Conservation (phyloP, 2,113 vertebrate species). For the Tinamus guttatus region DNA sequence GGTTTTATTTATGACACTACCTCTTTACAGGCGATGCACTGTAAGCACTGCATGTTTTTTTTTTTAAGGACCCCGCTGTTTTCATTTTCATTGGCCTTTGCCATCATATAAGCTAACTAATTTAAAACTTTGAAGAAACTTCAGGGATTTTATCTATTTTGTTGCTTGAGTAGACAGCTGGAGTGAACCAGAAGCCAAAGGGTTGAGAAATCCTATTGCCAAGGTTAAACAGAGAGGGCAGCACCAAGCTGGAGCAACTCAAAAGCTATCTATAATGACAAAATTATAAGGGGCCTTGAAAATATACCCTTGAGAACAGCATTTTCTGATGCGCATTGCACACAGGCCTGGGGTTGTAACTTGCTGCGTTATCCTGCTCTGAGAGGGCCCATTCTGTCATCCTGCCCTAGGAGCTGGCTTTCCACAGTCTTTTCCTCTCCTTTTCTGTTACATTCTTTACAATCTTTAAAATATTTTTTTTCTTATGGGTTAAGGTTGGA, state of each 20-base stretch:
- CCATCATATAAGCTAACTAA: rapidly evolving
- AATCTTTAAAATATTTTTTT: not conserved
- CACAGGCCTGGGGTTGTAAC: not conserved
- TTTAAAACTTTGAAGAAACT: not conserved
- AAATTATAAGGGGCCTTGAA: rapidly evolving
- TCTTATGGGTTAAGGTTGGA: not conserved
- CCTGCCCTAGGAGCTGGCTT: not conserved
- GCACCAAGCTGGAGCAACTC: not conserved
- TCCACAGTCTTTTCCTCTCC: not conserved
- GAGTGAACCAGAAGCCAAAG: not conserved
- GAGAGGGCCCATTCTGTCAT: not conserved
- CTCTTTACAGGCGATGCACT: not conserved
- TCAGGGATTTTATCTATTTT: not conserved
- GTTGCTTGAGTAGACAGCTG: not conserved
- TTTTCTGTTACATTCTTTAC: not conserved
- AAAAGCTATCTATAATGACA: not conserved
- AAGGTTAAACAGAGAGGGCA: not conserved
- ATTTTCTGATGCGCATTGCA: rapidly evolving
- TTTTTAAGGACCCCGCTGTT: not conserved
- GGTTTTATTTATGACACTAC: not conserved
- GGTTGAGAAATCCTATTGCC: rapidly evolving
- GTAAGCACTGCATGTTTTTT: not conserved
- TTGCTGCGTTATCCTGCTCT: not conserved
- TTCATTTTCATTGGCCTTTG: not conserved
- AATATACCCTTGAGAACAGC: not conserved